Evolutionary conservation across 1,140 invertebrate genomes (phyloP), one percentile per base, ranked within the genome.

Genomic region (Cydia pomonella): DNA sequence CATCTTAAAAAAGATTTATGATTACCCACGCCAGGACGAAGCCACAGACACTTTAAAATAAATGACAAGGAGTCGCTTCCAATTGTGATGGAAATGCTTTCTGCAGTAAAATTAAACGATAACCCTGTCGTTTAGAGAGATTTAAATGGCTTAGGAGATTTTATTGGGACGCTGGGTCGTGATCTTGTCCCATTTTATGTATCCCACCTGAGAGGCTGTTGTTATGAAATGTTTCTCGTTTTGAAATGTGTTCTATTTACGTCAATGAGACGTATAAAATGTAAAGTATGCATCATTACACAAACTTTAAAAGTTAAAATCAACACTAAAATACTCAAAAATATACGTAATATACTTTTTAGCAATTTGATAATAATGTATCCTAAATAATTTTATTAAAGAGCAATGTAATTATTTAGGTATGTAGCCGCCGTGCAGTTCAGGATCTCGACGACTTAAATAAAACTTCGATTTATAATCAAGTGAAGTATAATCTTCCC

Each of bases 81-180:
- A 91, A 92, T 93, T 93, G 91, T 93, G 88, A 93, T 92, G 89
- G 90, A 93, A 92, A 92, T 91, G 87, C 85, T 90, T 93, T 93
- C 87, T 90, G 90, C 89, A 92, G 89, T 93, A 92, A 92, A 93
- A 93, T 91, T 91, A 93, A 91, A 93, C 90, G 87, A 93, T 93
- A 93, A 92, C 87, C 82, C 87, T 81, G 86, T 84, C 89, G 88
- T 90, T 93, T 91, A 92, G 87, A 83, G 85, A 85, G 89, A 90
- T 91, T 93, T 91, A 91, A 92, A 91, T 88, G 87, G 86, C 81
- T 88, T 87, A 89, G 82, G 73, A 74, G 59, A 50, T 88, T 91
- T 91, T 91, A 92, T 92, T 87, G 88, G 84, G 74, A 80, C 83
- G 78, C 81, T 77, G 74, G 75, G 72, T 80, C 84, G 77, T 83